phyloP scores from a whole-genome alignment of 2,888 invertebrate genomes.

The Atrina japonica region DNA sequence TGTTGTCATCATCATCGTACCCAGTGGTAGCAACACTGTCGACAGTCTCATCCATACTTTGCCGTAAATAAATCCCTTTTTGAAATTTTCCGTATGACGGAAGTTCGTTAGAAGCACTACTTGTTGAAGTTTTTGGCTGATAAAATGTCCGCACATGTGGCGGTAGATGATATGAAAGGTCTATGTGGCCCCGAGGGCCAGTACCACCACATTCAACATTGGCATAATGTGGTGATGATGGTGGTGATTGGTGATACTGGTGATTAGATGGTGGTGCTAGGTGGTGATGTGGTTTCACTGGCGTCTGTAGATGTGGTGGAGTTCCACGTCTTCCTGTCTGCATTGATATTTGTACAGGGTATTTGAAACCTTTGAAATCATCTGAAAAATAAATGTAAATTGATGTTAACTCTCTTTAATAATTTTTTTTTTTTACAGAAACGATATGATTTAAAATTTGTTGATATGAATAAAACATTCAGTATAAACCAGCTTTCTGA shows the following conservation, averaged over 20 bases:
- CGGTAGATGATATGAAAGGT: conserved; percentile 22
- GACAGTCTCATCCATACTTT: conserved; percentile 54
- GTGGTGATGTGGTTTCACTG: background rate
- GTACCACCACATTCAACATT: background rate
- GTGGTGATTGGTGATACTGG: conserved; percentile 5
- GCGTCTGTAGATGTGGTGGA: conserved; percentile 47
- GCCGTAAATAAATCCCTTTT: conserved; percentile 31
- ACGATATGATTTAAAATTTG: too few species aligned
- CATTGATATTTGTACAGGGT: conserved; percentile 42
- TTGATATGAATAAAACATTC: too few species aligned
- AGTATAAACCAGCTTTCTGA: too few species aligned
- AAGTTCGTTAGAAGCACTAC: conserved; percentile 15
- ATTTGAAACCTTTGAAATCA: conserved; percentile 52
- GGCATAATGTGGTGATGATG: conserved; percentile 6
- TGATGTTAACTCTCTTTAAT: too few species aligned
- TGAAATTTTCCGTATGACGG: conserved; percentile 39
- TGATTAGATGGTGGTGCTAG: conserved; percentile 9
- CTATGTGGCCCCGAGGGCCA: background rate
- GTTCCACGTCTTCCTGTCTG: conserved; percentile 57
- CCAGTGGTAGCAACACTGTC: conserved; percentile 67
- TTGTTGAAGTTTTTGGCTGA: conserved; percentile 14
- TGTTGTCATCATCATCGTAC: conserved; percentile 71
- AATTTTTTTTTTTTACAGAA: too few species aligned
- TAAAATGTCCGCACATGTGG: conserved; percentile 27
- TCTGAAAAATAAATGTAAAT: conserved; percentile 52